These are phyloP conservation scores for Muscicapa adusta DNA, from an alignment of 2,113 vertebrate genomes.

Conservation along the genomic window DNA sequence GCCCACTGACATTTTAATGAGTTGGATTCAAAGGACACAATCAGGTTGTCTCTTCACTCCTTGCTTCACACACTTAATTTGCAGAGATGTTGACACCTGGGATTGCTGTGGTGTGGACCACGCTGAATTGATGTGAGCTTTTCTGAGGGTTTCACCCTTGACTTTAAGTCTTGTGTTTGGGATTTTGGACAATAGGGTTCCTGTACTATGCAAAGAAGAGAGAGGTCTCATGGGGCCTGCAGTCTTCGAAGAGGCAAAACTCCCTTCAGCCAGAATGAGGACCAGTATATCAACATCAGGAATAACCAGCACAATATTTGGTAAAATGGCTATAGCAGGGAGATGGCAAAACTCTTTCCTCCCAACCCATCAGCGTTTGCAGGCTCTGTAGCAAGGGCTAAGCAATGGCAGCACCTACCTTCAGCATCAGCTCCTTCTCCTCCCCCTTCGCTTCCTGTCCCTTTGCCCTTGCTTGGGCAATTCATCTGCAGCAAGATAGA, in stretches of 20 bases:
- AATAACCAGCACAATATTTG: not conserved
- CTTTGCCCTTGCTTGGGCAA: constrained; percentile 66
- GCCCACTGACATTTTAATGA: not conserved
- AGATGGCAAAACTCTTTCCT: not conserved
- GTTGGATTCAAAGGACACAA: not conserved
- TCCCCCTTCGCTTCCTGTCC: constrained; percentile 47
- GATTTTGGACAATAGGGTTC: not conserved
- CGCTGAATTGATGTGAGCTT: not conserved
- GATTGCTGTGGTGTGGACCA: not conserved
- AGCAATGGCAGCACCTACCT: constrained; percentile 10
- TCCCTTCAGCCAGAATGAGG: not conserved
- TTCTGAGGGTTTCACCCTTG: not conserved
- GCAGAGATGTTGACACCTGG: not conserved
- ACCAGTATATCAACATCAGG: not conserved
- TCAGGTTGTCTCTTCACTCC: not conserved
- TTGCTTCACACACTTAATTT: not conserved
- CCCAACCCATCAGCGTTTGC: not conserved
- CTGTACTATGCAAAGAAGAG: not conserved
- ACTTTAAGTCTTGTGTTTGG: not conserved
- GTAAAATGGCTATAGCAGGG: not conserved
- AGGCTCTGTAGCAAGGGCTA: not conserved
- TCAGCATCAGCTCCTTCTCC: constrained; percentile 31
- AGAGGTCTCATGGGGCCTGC: not conserved
- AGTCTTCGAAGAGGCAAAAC: not conserved
- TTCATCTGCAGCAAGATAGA: constrained; percentile 55